A percentile compares a stretch with the other conserved stretches of the same genome.
Conservation (phyloP, 1,140 invertebrate genomes). For the Lepidostoma basale region DNA sequence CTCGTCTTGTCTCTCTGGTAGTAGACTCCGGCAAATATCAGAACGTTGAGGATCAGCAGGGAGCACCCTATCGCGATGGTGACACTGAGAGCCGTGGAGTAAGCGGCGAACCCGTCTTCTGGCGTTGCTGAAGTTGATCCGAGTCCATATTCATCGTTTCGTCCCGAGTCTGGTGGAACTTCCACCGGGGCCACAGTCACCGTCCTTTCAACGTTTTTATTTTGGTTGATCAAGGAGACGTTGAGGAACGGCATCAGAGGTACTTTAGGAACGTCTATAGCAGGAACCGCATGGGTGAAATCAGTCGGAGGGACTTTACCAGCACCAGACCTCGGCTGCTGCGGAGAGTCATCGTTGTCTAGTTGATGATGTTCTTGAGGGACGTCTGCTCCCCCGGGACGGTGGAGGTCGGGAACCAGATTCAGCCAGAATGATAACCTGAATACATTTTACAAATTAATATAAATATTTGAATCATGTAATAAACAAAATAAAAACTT, state of each 20-base stretch:
- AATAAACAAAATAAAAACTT: background rate
- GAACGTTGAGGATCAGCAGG: constrained; percentile 85
- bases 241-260: constrained; percentile 55
- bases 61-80: constrained; percentile 95
- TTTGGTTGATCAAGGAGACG: constrained; percentile 52
- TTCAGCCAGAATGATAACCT: constrained; percentile 96
- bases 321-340: constrained; percentile 60
- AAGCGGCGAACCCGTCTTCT: constrained; percentile 84
- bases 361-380: constrained; percentile 86
- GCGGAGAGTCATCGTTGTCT: constrained; percentile 70
- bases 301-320: constrained; percentile 62
- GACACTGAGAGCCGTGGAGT: constrained; percentile 86
- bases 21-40: constrained; percentile 93
- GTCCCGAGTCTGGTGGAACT: constrained; percentile 43
- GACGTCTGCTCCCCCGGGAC: constrained; percentile 83
- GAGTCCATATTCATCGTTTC: constrained; percentile 49
- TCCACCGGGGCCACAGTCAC: constrained; percentile 22
- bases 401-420: constrained; percentile 93
- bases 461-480: background rate
- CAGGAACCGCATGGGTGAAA: constrained; percentile 55
- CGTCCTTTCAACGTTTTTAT: constrained; percentile 15
- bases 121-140: constrained; percentile 65
- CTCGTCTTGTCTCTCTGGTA: constrained; percentile 88
- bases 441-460: background rate
- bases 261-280: constrained; percentile 54